These are phyloP conservation scores for Colius striatus DNA, from an alignment of 2,113 vertebrate genomes.

Conservation along the genomic window DNA sequence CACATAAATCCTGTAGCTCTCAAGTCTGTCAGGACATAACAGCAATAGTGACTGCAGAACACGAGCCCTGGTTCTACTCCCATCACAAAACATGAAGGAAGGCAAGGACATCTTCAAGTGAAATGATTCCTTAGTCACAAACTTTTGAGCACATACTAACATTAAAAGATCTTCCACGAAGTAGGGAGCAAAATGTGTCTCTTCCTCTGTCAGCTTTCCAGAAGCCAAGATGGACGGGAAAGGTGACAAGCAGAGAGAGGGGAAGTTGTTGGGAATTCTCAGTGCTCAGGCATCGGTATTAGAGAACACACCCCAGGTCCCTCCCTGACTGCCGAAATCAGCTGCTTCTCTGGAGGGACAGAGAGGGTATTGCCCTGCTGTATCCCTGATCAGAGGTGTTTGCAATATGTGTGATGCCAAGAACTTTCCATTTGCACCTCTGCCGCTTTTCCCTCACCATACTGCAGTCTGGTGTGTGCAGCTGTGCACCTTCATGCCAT, in stretches of 20 bases:
- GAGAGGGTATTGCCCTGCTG: background rate
- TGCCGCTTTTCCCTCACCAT: background rate
- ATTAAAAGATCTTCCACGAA: background rate
- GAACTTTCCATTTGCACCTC: background rate
- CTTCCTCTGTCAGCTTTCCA: background rate
- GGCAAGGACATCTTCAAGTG: background rate
- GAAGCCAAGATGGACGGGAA: background rate
- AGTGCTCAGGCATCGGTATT: background rate
- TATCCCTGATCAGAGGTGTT: accelerated
- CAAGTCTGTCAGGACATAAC: background rate
- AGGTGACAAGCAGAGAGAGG: background rate
- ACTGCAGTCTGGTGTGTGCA: background rate
- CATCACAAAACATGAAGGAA: background rate
- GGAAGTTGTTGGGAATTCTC: background rate
- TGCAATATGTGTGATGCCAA: background rate
- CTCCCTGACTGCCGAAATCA: background rate
- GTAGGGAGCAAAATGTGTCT: background rate
- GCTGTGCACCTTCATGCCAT: background rate
- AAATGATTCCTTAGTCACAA: background rate
- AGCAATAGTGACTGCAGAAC: background rate
- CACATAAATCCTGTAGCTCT: background rate
- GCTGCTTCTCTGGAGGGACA: background rate
- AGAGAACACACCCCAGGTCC: background rate
- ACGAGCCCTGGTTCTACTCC: background rate
- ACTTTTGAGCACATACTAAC: background rate